Percentiles rank a stretch among this genome's conserved stretches.
Evolutionary conservation across 2,797 vertebrate species (phyloP).

Genomic region (Syndactyla subalaris): DNA sequence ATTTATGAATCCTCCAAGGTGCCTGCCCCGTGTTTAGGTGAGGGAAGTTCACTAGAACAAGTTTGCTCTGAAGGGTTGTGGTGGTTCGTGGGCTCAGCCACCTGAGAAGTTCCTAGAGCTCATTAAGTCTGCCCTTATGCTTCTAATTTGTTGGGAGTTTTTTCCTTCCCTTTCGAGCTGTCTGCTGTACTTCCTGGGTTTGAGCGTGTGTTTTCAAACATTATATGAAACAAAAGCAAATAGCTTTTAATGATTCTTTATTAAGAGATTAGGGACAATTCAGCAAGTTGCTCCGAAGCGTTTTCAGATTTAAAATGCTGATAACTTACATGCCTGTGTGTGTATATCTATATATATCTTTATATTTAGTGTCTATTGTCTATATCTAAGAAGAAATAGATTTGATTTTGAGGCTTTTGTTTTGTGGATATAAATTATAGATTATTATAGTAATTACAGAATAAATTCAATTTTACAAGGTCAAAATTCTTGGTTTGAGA

Average conservation of each 20-base stretch:
- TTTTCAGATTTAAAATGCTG: neutral
- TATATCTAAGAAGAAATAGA: neutral
- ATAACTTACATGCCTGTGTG: neutral
- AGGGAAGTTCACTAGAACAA: neutral
- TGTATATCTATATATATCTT: neutral
- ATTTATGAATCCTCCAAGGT: neutral
- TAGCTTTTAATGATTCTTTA: conserved; percentile 13
- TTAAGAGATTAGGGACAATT: neutral
- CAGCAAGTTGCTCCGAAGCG: neutral
- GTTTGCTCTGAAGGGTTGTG: neutral
- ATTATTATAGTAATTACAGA: neutral
- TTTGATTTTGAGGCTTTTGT: neutral
- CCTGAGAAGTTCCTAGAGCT: conserved; percentile 27
- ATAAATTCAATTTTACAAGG: neutral
- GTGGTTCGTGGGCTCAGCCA: neutral
- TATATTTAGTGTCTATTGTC: neutral
- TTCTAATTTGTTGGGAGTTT: conserved; percentile 61
- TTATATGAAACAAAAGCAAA: neutral
- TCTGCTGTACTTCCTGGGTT: conserved; percentile 63
- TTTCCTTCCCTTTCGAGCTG: conserved; percentile 24
- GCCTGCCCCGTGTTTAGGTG: neutral
- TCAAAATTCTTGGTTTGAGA: neutral
- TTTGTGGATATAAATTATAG: neutral
- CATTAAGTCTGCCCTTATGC: conserved; percentile 37
- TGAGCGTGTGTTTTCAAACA: conserved; percentile 50